Evolutionary conservation across 2,797 vertebrate species (phyloP).

Genomic region (Urosaurus nigricauda): DNA sequence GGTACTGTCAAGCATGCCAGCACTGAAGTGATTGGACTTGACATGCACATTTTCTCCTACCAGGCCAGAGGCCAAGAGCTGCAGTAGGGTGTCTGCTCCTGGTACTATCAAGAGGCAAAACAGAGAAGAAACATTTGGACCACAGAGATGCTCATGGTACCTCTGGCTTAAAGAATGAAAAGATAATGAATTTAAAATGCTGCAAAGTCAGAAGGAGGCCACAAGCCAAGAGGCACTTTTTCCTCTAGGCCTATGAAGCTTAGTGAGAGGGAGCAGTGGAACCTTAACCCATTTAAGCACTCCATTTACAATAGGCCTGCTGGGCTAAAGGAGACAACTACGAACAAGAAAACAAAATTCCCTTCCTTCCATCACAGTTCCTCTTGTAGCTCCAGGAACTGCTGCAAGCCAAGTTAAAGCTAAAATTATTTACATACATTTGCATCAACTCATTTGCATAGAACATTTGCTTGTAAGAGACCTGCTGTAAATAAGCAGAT

Average conservation of each 20-base stretch:
- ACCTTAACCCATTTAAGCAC: neutral
- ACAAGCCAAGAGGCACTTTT: neutral
- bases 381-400: neutral
- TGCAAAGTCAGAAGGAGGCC: neutral
- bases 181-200: neutral
- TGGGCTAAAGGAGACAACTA: rapidly evolving
- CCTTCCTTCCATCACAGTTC: neutral
- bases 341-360: neutral
- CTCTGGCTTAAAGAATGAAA: conserved; percentile 35
- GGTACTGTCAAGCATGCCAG: conserved; percentile 26
- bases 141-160: conserved; percentile 17
- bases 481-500: neutral
- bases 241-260: neutral
- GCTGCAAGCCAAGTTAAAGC: conserved; percentile 14
- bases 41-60: conserved; percentile 50
- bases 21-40: conserved; percentile 59
- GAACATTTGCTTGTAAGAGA: neutral
- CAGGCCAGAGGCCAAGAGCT: conserved; percentile 35
- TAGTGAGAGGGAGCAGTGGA: neutral
- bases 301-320: conserved; percentile 23
- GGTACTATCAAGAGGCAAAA: neutral
- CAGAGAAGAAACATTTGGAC: neutral
- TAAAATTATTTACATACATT: neutral
- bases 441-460: neutral
- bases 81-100: neutral